phyloP scores from a whole-genome alignment of 1,140 invertebrate genomes.

The Drosophila elegans region DNA sequence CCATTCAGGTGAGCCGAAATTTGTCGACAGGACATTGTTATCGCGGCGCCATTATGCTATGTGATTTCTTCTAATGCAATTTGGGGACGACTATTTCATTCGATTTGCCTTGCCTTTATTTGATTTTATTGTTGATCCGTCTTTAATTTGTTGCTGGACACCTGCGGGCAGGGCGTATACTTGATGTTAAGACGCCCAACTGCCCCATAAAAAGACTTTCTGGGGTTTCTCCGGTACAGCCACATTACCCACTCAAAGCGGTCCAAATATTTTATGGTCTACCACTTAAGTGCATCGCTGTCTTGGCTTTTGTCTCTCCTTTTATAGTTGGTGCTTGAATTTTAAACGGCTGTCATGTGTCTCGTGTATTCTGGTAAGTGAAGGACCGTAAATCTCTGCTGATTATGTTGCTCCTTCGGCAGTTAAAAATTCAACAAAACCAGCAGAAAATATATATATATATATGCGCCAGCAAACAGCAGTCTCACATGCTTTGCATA shows the following conservation, averaged over 20 bases:
- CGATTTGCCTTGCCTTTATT: slow-evolving; percentile 69
- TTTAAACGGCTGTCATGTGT: slow-evolving; percentile 63
- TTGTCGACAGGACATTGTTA: slow-evolving; percentile 70
- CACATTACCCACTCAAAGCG: slow-evolving; percentile 43
- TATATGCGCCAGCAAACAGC: slow-evolving; percentile 23
- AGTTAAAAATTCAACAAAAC: slow-evolving; percentile 46
- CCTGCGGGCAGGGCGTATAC: slow-evolving; percentile 28
- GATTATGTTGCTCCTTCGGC: slow-evolving; percentile 55
- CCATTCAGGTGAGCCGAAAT: slow-evolving; percentile 72
- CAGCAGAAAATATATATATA: slow-evolving; percentile 53
- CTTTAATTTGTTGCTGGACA: slow-evolving; percentile 54
- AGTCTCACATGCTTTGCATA: slow-evolving; percentile 47
- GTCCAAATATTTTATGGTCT: slow-evolving; percentile 71
- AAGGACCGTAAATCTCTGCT: slow-evolving; percentile 58
- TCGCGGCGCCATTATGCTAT: slow-evolving; percentile 61
- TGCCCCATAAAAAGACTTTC: slow-evolving; percentile 64
- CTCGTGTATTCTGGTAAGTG: slow-evolving; percentile 35
- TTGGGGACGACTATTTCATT: slow-evolving; percentile 74
- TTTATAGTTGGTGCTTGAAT: slow-evolving; percentile 72
- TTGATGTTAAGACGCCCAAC: slow-evolving; percentile 35
- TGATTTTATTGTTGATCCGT: slow-evolving; percentile 30
- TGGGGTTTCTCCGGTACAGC: slow-evolving; percentile 57
- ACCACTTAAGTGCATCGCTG: slow-evolving; percentile 65
- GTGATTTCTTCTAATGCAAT: slow-evolving; percentile 61
- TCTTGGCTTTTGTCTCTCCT: slow-evolving; percentile 68